Evolutionary conservation across 2,797 vertebrate species (phyloP).

Genomic region (Malurus leucopterus): DNA sequence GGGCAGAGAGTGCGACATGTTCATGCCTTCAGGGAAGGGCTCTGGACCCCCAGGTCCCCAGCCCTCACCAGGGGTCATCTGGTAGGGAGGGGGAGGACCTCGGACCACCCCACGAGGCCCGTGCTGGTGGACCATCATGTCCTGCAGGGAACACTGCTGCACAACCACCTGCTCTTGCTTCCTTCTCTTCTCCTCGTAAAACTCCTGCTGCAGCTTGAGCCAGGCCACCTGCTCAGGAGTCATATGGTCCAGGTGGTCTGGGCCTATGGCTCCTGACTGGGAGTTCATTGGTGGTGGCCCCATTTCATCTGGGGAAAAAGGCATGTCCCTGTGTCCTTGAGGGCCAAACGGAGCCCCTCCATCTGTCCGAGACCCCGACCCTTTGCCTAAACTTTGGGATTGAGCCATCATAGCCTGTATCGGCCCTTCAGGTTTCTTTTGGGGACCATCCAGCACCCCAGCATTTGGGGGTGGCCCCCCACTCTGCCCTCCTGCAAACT

Average conservation of each 20-base stretch:
- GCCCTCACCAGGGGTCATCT: conserved; percentile 91
- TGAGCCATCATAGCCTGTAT: conserved; percentile 98
- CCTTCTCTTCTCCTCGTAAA: conserved; percentile 96
- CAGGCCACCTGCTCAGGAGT: conserved; percentile 97
- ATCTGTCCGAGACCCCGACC: conserved; percentile 89
- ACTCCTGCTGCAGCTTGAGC: conserved; percentile 97
- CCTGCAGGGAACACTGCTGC: conserved; percentile 92
- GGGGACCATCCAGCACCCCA: conserved; percentile 76
- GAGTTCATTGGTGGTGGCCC: conserved; percentile 86
- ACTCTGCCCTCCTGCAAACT: conserved; percentile 75
- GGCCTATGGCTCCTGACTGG: conserved; percentile 76
- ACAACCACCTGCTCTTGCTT: conserved; percentile 92
- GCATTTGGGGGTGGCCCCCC: conserved; percentile 68
- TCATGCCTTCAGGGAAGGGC: conserved; percentile 90
- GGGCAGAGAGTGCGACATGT: conserved; percentile 80
- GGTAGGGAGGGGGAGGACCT: conserved; percentile 94
- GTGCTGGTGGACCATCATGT: conserved; percentile 96
- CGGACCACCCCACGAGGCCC: conserved; percentile 91
- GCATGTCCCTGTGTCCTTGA: conserved; percentile 91
- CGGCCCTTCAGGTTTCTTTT: conserved; percentile 88
- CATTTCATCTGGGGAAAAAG: conserved; percentile 94
- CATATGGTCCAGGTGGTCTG: conserved; percentile 93
- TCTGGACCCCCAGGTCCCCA: conserved; percentile 89
- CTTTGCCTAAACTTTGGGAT: conserved; percentile 94
- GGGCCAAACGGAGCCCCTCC: conserved; percentile 90